Evolutionary conservation across 2,113 vertebrate genomes (phyloP).

Genomic region (Carlito syrichta): DNA sequence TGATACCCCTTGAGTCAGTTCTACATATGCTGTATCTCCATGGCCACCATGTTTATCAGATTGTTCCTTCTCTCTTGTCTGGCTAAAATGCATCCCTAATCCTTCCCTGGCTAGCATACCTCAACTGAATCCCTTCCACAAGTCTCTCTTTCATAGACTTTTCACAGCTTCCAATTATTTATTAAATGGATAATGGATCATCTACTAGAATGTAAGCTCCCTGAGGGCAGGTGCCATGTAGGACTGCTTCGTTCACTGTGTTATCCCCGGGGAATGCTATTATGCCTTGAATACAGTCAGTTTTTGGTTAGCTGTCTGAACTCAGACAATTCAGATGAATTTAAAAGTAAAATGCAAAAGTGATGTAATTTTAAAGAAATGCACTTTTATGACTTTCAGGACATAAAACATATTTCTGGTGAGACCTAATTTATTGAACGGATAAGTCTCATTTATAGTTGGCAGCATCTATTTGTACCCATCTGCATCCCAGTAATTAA

Average conservation of each 20-base stretch:
- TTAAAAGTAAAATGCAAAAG: slow-evolving; percentile 6
- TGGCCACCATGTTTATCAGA: accelerated
- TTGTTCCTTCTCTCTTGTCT: too few relatives aligned
- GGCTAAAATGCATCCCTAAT: not conserved
- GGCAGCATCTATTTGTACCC: slow-evolving; percentile 46
- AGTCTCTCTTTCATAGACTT: not conserved
- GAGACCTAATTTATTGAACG: slow-evolving; percentile 8
- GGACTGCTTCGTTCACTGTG: not conserved
- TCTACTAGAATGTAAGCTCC: not conserved
- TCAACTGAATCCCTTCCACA: not conserved
- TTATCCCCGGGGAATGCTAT: not conserved
- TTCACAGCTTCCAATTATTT: not conserved
- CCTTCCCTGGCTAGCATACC: not conserved
- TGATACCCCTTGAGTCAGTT: accelerated
- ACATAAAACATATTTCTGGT: not conserved
- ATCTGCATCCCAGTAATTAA: slow-evolving; percentile 56
- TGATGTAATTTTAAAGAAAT: not conserved
- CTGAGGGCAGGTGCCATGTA: accelerated
- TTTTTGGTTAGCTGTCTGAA: not conserved
- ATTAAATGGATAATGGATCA: too few relatives aligned
- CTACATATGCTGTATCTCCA: accelerated
- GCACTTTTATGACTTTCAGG: slow-evolving; percentile 15
- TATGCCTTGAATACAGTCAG: not conserved
- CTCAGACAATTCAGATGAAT: not conserved
- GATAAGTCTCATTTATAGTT: slow-evolving; percentile 54